Base-by-base conservation (phyloP, 64 coral and sea anemone genomes). In the Acropora tenuis region DNA sequence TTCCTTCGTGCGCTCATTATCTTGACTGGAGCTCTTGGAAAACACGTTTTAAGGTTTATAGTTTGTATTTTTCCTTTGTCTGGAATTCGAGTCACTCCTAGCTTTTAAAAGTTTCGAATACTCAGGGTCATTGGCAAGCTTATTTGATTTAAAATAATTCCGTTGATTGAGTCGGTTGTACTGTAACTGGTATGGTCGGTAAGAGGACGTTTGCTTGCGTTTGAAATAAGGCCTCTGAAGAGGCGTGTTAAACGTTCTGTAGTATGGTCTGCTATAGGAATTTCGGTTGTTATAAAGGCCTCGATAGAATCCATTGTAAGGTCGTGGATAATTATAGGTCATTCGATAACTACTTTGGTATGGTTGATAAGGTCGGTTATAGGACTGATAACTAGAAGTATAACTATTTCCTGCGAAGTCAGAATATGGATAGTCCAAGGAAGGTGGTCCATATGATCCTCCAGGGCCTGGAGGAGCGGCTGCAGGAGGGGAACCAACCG, bases 381-480 rank as follows among this genome's bases (percentile, higher is more conserved):
- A 12, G 48, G 82, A 17, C 75, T 77, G 75, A 77, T 77, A 77
- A 18, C 82, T 63, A 69, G 17, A 30, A 71, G 47, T 85, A 71
- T 1, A 5, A 71, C 7, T 17, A n/a, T 42, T 48, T 17, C 41
- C 61, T 20, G 63, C 58, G 65, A 50, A 69, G 63, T 85, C 82
- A 49, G 82, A 69, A 85, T 85, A 85, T 1, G 59, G 63, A 71
- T 85, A 85, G 49, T 85, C 82, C 61, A 69, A 18, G 12, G 80
- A 85, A 20, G 82, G 82, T 30, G 82, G 82, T 5, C 61, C 82
- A 7, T 71, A 48, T 30, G 30, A 30, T 8, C 58, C 41, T 9
- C 61, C 65, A 6, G 82, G 43, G 48, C 50, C 53, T 5, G 79
- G 52, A 2, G 79, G 79, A 82, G 13, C 41, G 47, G 72, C 86